phyloP scores from a whole-genome alignment of 2,113 vertebrate species.

The Embiotoca jacksoni region DNA sequence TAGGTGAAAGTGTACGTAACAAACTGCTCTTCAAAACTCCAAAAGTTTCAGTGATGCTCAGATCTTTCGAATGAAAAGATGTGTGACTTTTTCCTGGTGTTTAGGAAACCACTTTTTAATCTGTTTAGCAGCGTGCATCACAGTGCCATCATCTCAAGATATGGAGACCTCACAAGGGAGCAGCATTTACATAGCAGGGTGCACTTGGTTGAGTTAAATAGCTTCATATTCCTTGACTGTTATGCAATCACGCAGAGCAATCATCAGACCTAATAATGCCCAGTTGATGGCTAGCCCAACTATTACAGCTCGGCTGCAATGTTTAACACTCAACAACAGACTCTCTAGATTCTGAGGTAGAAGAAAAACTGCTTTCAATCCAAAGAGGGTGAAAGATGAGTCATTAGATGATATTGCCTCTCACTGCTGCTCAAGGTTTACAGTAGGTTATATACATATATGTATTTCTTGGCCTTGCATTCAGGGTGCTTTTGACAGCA shows the following conservation, averaged over 20 bases:
- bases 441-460: slow-evolving; percentile 14
- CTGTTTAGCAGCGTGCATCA: slow-evolving; percentile 60
- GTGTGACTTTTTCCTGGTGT: slow-evolving; percentile 46
- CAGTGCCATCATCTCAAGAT: slow-evolving; percentile 45
- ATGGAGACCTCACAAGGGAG: slow-evolving; percentile 28
- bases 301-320: slow-evolving; percentile 65
- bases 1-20: slow-evolving; percentile 16
- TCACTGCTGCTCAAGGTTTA: slow-evolving; percentile 33
- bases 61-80: slow-evolving; percentile 53
- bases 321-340: slow-evolving; percentile 67
- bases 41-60: slow-evolving; percentile 11
- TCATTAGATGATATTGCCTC: slow-evolving; percentile 51
- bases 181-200: slow-evolving; percentile 57
- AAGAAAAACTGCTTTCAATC: slow-evolving; percentile 16
- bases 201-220: slow-evolving; percentile 64
- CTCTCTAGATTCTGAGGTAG: slow-evolving; percentile 40
- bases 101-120: slow-evolving; percentile 64
- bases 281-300: slow-evolving; percentile 62
- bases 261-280: slow-evolving; percentile 74
- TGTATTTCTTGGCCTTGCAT: slow-evolving; percentile 31
- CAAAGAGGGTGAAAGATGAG: slow-evolving; percentile 63
- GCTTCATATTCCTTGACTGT: slow-evolving; percentile 62
- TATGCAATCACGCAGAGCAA: slow-evolving; percentile 72
- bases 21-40: slow-evolving; percentile 25
- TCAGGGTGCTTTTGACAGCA: neutral